A percentile compares a stretch with the other conserved stretches of the same genome.
phyloP scores from a whole-genome alignment of 2,113 vertebrate genomes.

The Oplegnathus fasciatus region DNA sequence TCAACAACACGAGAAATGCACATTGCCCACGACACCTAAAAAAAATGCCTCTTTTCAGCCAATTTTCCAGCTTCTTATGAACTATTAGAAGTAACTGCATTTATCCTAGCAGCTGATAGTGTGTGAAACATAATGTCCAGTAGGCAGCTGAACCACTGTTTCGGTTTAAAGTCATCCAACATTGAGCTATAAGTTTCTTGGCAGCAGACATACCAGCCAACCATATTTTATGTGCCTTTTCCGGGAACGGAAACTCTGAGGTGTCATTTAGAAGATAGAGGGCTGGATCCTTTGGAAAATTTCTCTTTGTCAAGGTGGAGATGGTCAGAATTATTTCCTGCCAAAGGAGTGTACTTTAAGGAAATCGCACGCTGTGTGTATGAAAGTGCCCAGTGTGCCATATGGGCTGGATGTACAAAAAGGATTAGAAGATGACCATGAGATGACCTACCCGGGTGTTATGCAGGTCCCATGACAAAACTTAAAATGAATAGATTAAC shows the following conservation, averaged over 20 bases:
- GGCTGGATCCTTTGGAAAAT: constrained; percentile 13
- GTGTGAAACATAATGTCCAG: not conserved
- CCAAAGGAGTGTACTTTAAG: constrained; percentile 24
- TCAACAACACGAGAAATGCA: not conserved
- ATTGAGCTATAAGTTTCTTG: not conserved
- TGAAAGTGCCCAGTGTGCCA: constrained; percentile 6
- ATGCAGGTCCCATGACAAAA: not conserved
- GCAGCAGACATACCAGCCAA: constrained; percentile 1
- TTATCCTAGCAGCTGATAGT: not conserved
- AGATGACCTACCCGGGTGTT: not conserved
- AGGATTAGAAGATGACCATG: not conserved
- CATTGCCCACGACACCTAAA: not conserved
- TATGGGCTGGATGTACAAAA: not conserved
- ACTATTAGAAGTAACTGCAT: not conserved
- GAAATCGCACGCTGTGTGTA: constrained; percentile 14
- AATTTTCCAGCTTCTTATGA: constrained; percentile 5
- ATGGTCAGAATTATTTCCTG: constrained; percentile 1
- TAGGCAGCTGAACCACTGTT: constrained; percentile 6
- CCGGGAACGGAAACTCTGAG: not conserved
- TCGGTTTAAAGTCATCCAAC: constrained; percentile 9
- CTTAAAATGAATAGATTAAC: not conserved
- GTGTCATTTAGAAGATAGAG: constrained; percentile 42
- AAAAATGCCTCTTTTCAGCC: not conserved
- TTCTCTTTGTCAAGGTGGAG: constrained; percentile 25
- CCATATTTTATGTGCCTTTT: constrained; percentile 39